Base-by-base conservation (phyloP, 2,797 vertebrate species). In the Podargus strigoides region DNA sequence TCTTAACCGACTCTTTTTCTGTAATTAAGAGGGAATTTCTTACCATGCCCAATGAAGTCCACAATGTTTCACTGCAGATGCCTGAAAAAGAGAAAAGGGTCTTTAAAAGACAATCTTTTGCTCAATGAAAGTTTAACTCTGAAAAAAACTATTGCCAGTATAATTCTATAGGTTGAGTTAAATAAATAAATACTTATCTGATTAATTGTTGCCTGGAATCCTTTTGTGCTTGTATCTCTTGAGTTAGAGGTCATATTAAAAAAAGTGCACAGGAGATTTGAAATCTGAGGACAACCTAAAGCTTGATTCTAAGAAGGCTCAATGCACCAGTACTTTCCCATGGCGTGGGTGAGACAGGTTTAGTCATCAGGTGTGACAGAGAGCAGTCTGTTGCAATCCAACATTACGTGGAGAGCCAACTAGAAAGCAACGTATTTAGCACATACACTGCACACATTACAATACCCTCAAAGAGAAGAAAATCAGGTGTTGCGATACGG, bases 151-250 rank as follows among this genome's bases (percentile, higher is more conserved):
- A 93, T 80, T 92, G 78, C 76, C 96, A 96, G 82, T 3, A 4
- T 87, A 96, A 93, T 96, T 90, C 95, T 97, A 91, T 89, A 96
- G 87, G 83, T 96, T 93, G 91, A 97, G 90, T 97, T 97, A 97
- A 97, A 97, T 93, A 97, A 97, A 97, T 94, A 93, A 96, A 97
- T 97, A 97, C 97, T 97, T 97, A 97, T 96, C 96, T 97, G 96
- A 95, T 94, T 49, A 94, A 94, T 93, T 95, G 94, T 96, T 96
- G 95, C 95, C 96, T 96, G 95, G 96, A 93, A 96, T 97, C 97
- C 97, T 92, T 97, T 92, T 97, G 95, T 94, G 95, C 93, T 97
- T 85, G 94, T 97, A 87, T 96, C 80, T 96, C 96, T 97, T 96
- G 97, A 97, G 87, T 95, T 96, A 97, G 95, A 95, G 90, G 95